phyloP scores from a whole-genome alignment of 2,113 vertebrate species.

The Callithrix jacchus region DNA sequence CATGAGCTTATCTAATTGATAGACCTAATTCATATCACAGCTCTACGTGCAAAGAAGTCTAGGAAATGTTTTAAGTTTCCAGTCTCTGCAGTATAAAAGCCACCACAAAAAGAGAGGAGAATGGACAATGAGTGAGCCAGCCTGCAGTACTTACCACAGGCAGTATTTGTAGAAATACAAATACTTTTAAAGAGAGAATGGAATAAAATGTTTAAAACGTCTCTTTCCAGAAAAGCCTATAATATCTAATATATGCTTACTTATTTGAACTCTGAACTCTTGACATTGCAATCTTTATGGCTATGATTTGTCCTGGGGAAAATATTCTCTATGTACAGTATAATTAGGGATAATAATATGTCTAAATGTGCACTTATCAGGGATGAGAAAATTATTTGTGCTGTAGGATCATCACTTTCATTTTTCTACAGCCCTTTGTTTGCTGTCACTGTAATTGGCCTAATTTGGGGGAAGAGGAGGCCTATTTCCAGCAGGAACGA shows the following conservation, averaged over 20 bases:
- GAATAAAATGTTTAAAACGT: neutral
- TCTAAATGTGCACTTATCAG: neutral
- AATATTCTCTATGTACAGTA: neutral
- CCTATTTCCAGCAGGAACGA: constrained; percentile 3
- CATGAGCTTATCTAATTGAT: neutral
- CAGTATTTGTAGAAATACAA: neutral
- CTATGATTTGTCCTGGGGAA: neutral
- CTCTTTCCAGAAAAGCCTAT: constrained; percentile 2
- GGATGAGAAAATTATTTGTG: constrained; percentile 4
- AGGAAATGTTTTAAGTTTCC: neutral
- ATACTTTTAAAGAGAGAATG: neutral
- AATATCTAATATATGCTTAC: neutral
- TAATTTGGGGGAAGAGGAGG: neutral
- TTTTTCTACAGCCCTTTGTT: constrained; percentile 4
- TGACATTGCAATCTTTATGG: constrained; percentile 8
- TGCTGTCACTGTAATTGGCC: neutral
- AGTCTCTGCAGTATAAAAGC: neutral
- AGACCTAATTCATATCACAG: neutral
- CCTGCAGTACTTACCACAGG: neutral
- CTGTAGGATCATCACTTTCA: neutral
- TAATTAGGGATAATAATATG: constrained; percentile 9
- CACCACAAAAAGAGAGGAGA: neutral
- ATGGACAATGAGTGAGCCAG: neutral
- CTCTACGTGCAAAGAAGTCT: neutral
- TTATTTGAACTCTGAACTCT: constrained; percentile 33